Percentiles rank a stretch among this genome's conserved stretches.
Conservation (phyloP, 2,797 vertebrate genomes). For the Phaenicophaeus curvirostris region DNA sequence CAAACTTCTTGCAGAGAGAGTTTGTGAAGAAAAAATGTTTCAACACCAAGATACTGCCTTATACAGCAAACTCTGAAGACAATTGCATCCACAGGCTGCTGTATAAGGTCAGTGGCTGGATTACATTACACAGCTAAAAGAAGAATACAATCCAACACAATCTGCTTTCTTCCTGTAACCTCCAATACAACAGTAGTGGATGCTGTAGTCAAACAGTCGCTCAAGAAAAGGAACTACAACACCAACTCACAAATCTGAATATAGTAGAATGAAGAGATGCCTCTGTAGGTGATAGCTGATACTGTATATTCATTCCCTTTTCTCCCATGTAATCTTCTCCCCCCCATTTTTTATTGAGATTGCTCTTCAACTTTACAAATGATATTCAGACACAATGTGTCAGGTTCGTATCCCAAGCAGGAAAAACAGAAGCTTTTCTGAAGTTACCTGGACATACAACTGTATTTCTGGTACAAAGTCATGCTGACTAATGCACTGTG, state of each 20-base stretch:
- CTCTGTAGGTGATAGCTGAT: background rate
- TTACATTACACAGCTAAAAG: fast-evolving
- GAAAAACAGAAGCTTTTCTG: background rate
- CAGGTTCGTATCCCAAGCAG: background rate
- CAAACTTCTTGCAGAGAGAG: background rate
- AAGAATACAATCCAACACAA: background rate
- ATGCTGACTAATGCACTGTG: background rate
- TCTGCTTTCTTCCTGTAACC: background rate
- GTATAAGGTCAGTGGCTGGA: too few relatives aligned
- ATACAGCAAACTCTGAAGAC: background rate
- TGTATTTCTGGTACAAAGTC: background rate
- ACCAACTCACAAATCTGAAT: background rate
- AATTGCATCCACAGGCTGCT: fast-evolving
- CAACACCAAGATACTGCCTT: too few relatives aligned
- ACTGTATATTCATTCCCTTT: background rate
- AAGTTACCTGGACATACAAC: background rate
- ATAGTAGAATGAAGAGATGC: background rate
- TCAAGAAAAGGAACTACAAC: background rate
- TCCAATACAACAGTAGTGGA: background rate
- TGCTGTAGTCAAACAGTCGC: background rate
- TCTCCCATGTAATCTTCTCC: background rate
- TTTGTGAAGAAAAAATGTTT: background rate
- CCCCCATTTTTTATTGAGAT: background rate
- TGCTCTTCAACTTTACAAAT: background rate
- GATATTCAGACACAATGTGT: background rate